These are phyloP conservation scores for Diadegma fenestrale DNA, from an alignment of 2,888 invertebrate species.

Conservation along the genomic window DNA sequence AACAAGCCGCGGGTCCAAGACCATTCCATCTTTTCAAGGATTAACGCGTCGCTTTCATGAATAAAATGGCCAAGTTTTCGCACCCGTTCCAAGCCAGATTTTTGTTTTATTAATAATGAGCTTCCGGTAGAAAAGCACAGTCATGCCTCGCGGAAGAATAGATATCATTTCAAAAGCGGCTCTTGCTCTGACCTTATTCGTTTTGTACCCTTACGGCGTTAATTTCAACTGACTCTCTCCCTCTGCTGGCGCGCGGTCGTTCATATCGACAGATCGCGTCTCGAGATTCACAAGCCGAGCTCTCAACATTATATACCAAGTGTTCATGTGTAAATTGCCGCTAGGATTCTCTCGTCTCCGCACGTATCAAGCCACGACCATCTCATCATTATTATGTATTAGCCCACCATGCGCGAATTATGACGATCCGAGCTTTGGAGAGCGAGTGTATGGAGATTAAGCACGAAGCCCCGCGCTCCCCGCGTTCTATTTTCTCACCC, in stretches of 20 bases:
- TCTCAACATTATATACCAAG: neutral
- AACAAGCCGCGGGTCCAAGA: slow-evolving; percentile 7
- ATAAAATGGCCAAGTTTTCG: slow-evolving; percentile 1
- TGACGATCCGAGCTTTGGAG: slow-evolving; percentile 42
- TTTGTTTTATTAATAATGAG: slow-evolving; percentile 12
- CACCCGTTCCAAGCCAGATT: neutral
- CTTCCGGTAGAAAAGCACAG: neutral
- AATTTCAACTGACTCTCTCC: neutral
- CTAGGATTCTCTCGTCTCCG: slow-evolving; percentile 4
- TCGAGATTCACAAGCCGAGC: neutral
- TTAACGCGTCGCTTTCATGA: neutral
- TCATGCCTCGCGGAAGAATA: neutral
- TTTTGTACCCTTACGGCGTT: neutral
- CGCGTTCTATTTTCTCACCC: slow-evolving; percentile 43
- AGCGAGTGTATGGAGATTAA: slow-evolving; percentile 45
- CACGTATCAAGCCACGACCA: slow-evolving; percentile 6
- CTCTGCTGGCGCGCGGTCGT: neutral
- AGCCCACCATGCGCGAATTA: slow-evolving; percentile 42
- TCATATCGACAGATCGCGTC: slow-evolving; percentile 19
- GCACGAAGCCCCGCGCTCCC: neutral
- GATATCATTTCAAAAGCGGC: neutral
- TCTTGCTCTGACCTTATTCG: neutral
- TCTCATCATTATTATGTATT: slow-evolving; percentile 59
- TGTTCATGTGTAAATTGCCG: slow-evolving; percentile 42
- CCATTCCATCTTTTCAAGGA: slow-evolving; percentile 12